phyloP scores from a whole-genome alignment of 2,113 vertebrate genomes.

The Trachemys scripta region DNA sequence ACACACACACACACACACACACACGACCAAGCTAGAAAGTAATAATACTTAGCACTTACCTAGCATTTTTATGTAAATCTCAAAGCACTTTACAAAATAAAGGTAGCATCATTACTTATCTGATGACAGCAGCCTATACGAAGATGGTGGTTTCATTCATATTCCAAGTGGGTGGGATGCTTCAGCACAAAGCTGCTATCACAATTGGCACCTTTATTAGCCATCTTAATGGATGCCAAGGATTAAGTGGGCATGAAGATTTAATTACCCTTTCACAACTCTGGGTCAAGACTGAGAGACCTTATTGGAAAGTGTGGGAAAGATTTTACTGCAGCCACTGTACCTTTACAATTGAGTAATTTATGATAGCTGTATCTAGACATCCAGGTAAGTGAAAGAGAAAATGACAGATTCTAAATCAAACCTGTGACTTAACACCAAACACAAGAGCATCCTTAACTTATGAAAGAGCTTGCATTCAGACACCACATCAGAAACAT shows the following conservation, averaged over 20 bases:
- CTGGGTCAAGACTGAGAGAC: neutral
- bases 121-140: rapidly evolving
- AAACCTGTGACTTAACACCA: constrained; percentile 38
- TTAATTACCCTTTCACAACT: constrained; percentile 14
- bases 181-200: rapidly evolving
- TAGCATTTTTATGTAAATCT: neutral
- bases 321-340: neutral
- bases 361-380: constrained; percentile 27
- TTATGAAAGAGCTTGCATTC: constrained; percentile 57
- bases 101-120: neutral
- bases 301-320: constrained; percentile 7
- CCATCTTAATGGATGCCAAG: neutral
- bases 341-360: neutral
- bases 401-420: constrained; percentile 48
- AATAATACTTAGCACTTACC: neutral
- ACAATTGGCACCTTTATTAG: neutral
- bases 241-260: neutral
- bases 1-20: neutral
- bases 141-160: rapidly evolving
- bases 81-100: neutral
- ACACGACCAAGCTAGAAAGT: neutral
- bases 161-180: neutral
- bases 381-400: constrained; percentile 3
- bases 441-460: constrained; percentile 33
- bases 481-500: constrained; percentile 47